Conservation (phyloP, 2,797 vertebrate species). For the Phalanger gymnotis region DNA sequence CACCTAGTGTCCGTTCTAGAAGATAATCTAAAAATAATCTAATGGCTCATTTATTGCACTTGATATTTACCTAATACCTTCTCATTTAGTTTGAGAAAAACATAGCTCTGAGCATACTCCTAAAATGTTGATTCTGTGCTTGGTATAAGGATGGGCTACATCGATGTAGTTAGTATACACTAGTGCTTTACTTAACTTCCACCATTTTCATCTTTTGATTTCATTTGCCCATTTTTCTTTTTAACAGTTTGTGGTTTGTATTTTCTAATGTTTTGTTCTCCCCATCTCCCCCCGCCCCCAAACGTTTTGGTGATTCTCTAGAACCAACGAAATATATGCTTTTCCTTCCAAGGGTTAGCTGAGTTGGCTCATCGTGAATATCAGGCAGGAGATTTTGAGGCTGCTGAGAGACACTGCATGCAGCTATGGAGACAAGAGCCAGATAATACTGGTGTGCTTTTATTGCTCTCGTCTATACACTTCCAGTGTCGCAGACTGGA, state of each 20-base stretch:
- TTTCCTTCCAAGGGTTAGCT: constrained; percentile 99
- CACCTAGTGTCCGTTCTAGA: neutral
- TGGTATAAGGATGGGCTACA: constrained; percentile 42
- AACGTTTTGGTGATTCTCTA: constrained; percentile 97
- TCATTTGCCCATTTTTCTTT: constrained; percentile 71
- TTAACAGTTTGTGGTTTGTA: constrained; percentile 88
- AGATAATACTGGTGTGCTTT: constrained; percentile 98
- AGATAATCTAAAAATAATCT: neutral
- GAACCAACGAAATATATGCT: constrained; percentile 99
- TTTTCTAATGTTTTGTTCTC: constrained; percentile 96
- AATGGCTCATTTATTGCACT: neutral
- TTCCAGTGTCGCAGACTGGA: constrained; percentile 99
- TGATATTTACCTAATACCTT: neutral
- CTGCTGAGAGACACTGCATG: constrained; percentile 99
- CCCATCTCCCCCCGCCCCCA: constrained; percentile 86
- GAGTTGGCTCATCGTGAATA: constrained; percentile 99
- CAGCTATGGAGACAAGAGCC: constrained; percentile 99
- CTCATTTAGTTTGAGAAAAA: neutral
- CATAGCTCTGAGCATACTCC: constrained; percentile 45
- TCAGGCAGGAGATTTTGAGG: constrained; percentile 99
- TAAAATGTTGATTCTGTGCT: constrained; percentile 57
- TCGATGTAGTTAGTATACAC: constrained; percentile 43
- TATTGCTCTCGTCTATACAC: constrained; percentile 98
- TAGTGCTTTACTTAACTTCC: constrained; percentile 76
- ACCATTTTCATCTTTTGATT: constrained; percentile 81